These are phyloP conservation scores for Perizoma affinitatum DNA, from an alignment of 2,888 invertebrate genomes.

Conservation along the genomic window DNA sequence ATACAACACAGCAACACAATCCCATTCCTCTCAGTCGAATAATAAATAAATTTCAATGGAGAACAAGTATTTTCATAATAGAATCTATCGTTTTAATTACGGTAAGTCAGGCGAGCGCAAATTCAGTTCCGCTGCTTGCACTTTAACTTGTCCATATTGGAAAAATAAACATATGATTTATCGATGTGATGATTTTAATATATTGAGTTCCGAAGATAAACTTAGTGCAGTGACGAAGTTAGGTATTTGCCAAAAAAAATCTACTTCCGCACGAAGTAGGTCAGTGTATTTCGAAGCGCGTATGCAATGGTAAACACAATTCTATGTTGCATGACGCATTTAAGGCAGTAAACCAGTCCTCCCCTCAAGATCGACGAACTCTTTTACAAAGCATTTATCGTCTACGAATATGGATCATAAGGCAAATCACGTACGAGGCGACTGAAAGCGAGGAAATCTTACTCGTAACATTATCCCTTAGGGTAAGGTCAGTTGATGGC, in stretches of 20 bases:
- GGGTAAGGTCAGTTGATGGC: not conserved
- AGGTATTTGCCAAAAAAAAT: conserved; percentile 20
- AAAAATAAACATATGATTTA: too few species aligned
- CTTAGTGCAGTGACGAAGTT: conserved; percentile 12
- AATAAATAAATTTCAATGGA: too few species aligned
- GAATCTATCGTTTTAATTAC: too few species aligned
- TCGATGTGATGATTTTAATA: conserved; percentile 11
- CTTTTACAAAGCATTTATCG: not conserved
- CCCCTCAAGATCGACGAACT: too few species aligned
- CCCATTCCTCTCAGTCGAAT: too few species aligned
- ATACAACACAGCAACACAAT: too few species aligned
- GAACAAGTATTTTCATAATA: too few species aligned
- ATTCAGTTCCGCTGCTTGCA: too few species aligned
- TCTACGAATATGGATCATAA: not conserved
- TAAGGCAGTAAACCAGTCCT: not conserved
- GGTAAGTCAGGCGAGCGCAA: too few species aligned
- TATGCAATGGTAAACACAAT: conserved; percentile 17
- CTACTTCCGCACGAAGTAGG: conserved; percentile 16
- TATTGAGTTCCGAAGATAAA: conserved; percentile 5
- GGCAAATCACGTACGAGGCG: not conserved
- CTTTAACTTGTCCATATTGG: too few species aligned
- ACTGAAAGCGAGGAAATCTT: not conserved
- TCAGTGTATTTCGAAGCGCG: conserved; percentile 13
- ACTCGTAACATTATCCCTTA: not conserved
- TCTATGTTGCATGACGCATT: conserved; percentile 20